Evolutionary conservation across 2,888 invertebrate genomes (phyloP).

Genomic region (Leptopilina drosophilae): DNA sequence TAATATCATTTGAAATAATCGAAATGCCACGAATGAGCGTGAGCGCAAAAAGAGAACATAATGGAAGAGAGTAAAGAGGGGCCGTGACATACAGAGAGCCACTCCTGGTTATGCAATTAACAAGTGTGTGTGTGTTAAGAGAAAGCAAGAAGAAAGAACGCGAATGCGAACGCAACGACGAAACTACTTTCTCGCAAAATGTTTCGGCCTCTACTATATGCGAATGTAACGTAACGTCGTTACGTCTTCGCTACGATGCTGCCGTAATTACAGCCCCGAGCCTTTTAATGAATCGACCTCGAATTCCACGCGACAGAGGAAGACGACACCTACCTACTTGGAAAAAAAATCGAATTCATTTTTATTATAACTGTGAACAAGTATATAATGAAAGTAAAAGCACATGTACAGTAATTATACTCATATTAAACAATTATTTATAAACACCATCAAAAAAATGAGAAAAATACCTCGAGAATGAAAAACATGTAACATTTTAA

Average conservation of each 20-base stretch:
- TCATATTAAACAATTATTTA: neutral
- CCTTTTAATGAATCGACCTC: conserved; percentile 51
- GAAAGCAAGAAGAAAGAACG: conserved; percentile 73
- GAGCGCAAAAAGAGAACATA: conserved; percentile 46
- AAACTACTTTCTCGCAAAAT: conserved; percentile 67
- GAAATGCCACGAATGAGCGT: conserved; percentile 47
- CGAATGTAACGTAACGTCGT: conserved; percentile 63
- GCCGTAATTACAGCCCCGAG: conserved; percentile 52
- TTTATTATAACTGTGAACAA: conserved; percentile 14
- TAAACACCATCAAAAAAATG: neutral
- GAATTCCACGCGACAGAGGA: conserved; percentile 46
- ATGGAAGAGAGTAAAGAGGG: conserved; percentile 49
- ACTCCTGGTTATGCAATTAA: conserved; percentile 70
- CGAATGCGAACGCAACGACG: conserved; percentile 60
- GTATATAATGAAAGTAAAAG: conserved; percentile 3
- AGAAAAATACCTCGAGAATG: neutral
- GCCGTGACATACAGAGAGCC: conserved; percentile 65
- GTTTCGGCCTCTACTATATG: conserved; percentile 59
- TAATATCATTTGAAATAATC: conserved; percentile 54
- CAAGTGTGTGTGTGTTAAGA: conserved; percentile 64
- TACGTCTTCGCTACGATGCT: conserved; percentile 57
- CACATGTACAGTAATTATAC: neutral
- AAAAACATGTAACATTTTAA: conserved; percentile 17
- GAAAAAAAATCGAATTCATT: neutral
- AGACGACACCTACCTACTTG: conserved; percentile 34